Conservation (phyloP, 2,113 vertebrate genomes). For the mouse (Mus musculus) region DNA sequence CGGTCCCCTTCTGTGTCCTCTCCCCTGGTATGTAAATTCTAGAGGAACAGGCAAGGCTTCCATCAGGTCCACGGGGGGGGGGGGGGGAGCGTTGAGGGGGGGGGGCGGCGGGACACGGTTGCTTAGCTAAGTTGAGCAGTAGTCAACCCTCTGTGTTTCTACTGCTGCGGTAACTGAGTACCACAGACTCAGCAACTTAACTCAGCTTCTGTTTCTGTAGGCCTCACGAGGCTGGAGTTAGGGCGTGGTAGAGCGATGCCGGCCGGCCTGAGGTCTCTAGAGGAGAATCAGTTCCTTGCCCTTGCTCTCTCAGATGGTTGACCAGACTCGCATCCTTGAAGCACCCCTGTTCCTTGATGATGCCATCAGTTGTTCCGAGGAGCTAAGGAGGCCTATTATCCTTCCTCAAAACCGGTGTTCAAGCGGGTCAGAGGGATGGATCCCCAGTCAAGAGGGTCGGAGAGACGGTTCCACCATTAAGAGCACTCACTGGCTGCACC, state of each 20-base stretch:
- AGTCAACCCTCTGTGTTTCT: neutral
- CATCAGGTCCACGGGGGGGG: neutral
- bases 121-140: neutral
- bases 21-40: neutral
- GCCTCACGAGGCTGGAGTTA: neutral
- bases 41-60: neutral
- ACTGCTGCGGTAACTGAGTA: neutral
- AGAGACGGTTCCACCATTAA: neutral
- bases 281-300: rapidly evolving
- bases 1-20: neutral
- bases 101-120: too few species aligned
- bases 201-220: neutral
- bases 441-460: neutral
- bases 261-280: neutral
- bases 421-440: neutral
- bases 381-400: neutral
- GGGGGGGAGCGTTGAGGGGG: too few species aligned
- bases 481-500: neutral
- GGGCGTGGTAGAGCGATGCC: neutral
- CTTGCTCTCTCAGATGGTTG: neutral
- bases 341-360: neutral
- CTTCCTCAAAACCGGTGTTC: neutral
- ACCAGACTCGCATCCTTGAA: neutral
- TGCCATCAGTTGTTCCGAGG: neutral
- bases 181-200: neutral